These are phyloP conservation scores for Oreochromis grahami DNA, from an alignment of 2,797 vertebrate species.

Conservation along the genomic window DNA sequence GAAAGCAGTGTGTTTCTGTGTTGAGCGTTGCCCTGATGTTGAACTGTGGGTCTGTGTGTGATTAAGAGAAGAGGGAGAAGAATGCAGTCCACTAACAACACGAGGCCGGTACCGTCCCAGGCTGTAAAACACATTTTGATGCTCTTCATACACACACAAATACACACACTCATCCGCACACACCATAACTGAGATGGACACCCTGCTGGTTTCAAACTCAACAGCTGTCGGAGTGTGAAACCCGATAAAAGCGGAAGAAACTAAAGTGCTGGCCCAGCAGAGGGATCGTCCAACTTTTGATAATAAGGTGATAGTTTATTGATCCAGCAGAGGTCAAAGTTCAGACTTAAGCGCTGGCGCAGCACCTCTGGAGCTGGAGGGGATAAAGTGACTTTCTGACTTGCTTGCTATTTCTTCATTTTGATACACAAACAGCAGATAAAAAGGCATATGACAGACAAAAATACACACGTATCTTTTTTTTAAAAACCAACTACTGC, in stretches of 20 bases:
- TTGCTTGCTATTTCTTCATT: not conserved
- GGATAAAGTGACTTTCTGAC: constrained; percentile 3
- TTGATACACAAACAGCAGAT: not conserved
- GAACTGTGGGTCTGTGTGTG: constrained; percentile 55
- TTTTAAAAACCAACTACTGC: not conserved
- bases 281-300: constrained; percentile 26
- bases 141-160: not conserved
- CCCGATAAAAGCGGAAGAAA: constrained; percentile 39
- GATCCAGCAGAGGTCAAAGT: constrained; percentile 33
- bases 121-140: constrained; percentile 60
- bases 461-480: not conserved
- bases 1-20: constrained; percentile 29
- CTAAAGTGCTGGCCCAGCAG: not conserved
- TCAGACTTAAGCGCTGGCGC: constrained; percentile 10
- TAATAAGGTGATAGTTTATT: constrained; percentile 45
- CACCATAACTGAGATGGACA: not conserved
- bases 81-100: constrained; percentile 57
- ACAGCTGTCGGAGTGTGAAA: constrained; percentile 61
- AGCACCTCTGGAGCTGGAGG: not conserved
- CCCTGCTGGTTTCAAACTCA: constrained; percentile 43
- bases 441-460: not conserved
- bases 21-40: constrained; percentile 29
- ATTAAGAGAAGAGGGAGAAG: constrained; percentile 53
- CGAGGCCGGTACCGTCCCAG: constrained; percentile 51
- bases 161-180: not conserved